Percentiles rank a stretch among this genome's conserved stretches.
phyloP scores from a whole-genome alignment of 2,888 invertebrate species.

The Siphlonurus alternatus region DNA sequence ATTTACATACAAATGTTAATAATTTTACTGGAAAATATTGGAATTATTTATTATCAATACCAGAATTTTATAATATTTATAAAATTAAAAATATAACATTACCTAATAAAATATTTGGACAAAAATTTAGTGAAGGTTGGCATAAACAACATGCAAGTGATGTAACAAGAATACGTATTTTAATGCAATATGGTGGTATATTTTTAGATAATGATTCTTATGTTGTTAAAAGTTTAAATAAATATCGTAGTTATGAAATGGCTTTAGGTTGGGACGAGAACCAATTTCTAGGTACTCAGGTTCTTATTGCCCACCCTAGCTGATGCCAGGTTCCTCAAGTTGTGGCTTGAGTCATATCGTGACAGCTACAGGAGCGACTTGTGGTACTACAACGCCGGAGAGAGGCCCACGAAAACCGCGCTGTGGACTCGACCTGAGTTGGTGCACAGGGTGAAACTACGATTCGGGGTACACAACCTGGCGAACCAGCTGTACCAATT shows the following conservation, averaged over 20 bases:
- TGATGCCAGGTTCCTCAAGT: constrained; percentile 20
- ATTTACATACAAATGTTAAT: constrained; percentile 19
- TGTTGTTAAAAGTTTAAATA: constrained; percentile 19
- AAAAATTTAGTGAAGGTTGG: constrained; percentile 8
- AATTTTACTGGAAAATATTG: constrained; percentile 15
- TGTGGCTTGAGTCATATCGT: constrained; percentile 20
- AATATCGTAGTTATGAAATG: constrained; percentile 21
- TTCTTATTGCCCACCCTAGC: constrained; percentile 20
- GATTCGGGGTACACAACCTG: constrained; percentile 14
- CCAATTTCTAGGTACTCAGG: constrained; percentile 13
- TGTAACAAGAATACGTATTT: constrained; percentile 16
- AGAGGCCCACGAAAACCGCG: constrained; percentile 18
- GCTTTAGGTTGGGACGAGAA: constrained; percentile 18
- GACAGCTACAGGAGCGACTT: constrained; percentile 15
- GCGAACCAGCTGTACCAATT: neutral
- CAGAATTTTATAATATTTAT: constrained; percentile 12
- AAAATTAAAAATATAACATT: neutral
- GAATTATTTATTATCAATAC: constrained; percentile 13
- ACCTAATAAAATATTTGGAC: neutral
- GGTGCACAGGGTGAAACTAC: constrained; percentile 18
- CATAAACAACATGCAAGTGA: constrained; percentile 13
- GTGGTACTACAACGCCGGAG: constrained; percentile 21
- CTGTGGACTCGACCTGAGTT: constrained; percentile 17
- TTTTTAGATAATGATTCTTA: constrained; percentile 22
- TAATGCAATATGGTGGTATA: constrained; percentile 22